phyloP scores from a whole-genome alignment of 1,140 invertebrate species.

The Solen grandis region DNA sequence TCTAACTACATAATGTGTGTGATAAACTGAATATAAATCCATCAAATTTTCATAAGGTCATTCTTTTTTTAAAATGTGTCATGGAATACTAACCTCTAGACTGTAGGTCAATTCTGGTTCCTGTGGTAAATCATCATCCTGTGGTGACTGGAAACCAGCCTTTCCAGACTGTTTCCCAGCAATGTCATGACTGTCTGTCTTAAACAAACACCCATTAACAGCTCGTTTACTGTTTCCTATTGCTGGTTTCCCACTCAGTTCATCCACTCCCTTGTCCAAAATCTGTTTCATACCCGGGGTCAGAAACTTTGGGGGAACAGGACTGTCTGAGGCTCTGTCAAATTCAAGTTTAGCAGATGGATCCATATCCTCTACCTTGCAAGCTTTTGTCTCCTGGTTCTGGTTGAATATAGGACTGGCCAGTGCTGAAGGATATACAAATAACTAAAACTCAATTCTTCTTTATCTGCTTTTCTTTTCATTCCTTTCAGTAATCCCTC shows the following conservation, averaged over 20 bases:
- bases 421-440: background rate
- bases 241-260: background rate
- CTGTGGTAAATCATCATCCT: constrained; percentile 5
- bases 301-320: background rate
- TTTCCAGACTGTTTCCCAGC: too few species aligned
- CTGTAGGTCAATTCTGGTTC: constrained; percentile 38
- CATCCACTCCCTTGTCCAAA: background rate
- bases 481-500: constrained; percentile 23
- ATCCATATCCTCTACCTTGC: too few species aligned
- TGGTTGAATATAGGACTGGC: background rate
- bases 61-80: too few species aligned
- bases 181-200: too few species aligned
- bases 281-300: constrained; percentile 31
- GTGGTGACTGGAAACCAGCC: too few species aligned
- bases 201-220: constrained; percentile 19
- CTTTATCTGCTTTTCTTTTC: background rate
- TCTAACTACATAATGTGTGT: too few species aligned
- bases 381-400: too few species aligned
- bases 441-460: background rate
- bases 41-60: too few species aligned
- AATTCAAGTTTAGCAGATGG: too few species aligned
- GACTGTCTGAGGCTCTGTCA: background rate
- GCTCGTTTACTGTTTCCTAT: background rate
- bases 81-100: constrained; percentile 41
- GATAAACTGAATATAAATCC: too few species aligned